Conservation (phyloP, 2,113 vertebrate species). For the Varanus komodoensis region DNA sequence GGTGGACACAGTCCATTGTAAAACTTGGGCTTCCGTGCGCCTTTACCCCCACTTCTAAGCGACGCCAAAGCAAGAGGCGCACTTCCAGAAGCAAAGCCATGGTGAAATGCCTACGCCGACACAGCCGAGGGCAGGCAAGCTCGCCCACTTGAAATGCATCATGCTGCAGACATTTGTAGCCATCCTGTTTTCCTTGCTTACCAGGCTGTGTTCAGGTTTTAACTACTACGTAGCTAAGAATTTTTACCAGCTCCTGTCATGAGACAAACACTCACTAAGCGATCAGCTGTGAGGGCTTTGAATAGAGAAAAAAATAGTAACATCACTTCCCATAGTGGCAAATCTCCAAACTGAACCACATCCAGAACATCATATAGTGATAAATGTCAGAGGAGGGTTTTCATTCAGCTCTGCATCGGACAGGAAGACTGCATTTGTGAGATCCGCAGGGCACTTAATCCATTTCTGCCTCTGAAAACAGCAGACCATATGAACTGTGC, state of each 20-base stretch:
- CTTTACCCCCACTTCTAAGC: not conserved
- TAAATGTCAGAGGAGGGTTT: not conserved
- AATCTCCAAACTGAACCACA: not conserved
- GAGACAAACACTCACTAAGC: not conserved
- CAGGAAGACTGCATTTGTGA: not conserved
- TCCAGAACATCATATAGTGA: not conserved
- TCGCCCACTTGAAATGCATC: not conserved
- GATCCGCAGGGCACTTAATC: not conserved
- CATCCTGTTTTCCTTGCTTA: constrained; percentile 11
- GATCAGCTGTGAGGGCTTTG: not conserved
- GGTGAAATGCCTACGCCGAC: not conserved
- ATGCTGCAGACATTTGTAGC: not conserved
- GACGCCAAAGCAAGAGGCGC: not conserved
- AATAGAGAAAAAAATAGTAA: not conserved
- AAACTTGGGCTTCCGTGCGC: no score
- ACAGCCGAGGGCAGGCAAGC: not conserved
- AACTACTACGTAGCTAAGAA: not conserved
- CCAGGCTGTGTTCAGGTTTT: not conserved
- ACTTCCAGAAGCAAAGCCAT: not conserved
- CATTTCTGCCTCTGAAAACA: not conserved
- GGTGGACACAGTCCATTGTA: no score
- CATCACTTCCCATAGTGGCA: not conserved
- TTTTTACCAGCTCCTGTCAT: not conserved
- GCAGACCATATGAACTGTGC: not conserved
- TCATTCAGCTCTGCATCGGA: not conserved